Base-by-base conservation (phyloP, 2,113 vertebrate genomes). In the Egretta garzetta region DNA sequence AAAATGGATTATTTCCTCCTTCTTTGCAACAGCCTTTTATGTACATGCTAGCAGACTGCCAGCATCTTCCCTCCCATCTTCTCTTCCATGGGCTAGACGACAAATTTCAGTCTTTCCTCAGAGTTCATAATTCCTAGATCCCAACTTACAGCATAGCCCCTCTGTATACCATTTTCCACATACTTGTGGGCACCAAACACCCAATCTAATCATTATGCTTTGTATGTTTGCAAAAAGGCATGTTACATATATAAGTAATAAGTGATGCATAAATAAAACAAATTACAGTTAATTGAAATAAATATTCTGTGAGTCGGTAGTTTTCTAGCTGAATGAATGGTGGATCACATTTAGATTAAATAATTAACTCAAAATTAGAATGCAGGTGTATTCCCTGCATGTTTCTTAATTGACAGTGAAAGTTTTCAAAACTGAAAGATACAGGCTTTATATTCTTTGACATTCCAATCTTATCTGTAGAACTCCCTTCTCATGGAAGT, bases 1-100 rank as follows among this genome's bases (percentile, higher is more conserved):
- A 88, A 93, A 96, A 93, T 52, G 16, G 74, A 88, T 88, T 96
- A 92, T 88, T 79, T 63, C 19, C 35, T 85, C 60, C 35, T 84
- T 7, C 53, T 92, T 70, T 80, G 56, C 86, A 83, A 32, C 16
- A 74, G 47, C 13, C 18, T 64, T 70, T 93, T 68, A 43, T 7
- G 47, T 49, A 37, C 3, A 3, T 15, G 4, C 22, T 45, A 87
- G 49, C 70, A 80, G 47, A 41, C 47, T 88, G 66, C 6, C 87
- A 86, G 32, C 50, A 77, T 27, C 14, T n/a, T 58, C 41, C 14
- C 32, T 75, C 35, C 8, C 39, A 33, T 28, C 56, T 77, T 33
- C 56, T 4, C 1, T 21, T 81, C 64, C 28, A 18, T 28, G 14
- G 24, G 41, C 66, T 67, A 67, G 43, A 79, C 55, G 70, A 19